A percentile compares a stretch with the other conserved stretches of the same genome.
These are phyloP conservation scores for Epirrhoe alternata DNA, from an alignment of 2,888 invertebrate species.

Conservation along the genomic window DNA sequence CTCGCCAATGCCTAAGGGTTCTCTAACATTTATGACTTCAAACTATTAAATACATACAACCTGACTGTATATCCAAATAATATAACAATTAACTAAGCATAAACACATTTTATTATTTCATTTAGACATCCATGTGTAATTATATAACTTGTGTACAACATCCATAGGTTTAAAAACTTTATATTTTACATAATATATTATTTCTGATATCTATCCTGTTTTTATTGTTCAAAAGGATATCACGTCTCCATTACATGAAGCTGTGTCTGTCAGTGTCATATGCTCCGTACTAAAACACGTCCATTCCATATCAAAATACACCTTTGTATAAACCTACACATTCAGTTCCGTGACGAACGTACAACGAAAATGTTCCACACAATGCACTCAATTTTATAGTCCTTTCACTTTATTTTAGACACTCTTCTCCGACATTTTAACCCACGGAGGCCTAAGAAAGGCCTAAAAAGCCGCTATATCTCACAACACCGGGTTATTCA, in stretches of 20 bases:
- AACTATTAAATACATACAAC: background rate
- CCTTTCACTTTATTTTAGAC: background rate
- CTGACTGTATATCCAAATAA: background rate
- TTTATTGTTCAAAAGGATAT: background rate
- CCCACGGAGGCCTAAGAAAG: background rate
- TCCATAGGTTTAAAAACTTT: constrained; percentile 16
- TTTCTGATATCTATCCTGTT: constrained; percentile 13
- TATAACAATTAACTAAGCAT: background rate
- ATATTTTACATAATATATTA: constrained; percentile 16
- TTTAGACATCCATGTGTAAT: background rate
- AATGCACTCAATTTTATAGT: background rate
- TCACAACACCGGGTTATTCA: background rate
- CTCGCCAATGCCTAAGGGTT: background rate
- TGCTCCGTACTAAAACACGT: constrained; percentile 2
- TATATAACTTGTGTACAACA: constrained; percentile 19
- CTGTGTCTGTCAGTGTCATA: constrained; percentile 1
- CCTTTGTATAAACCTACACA: constrained; percentile 9
- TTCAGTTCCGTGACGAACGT: background rate
- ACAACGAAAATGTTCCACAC: constrained; percentile 3
- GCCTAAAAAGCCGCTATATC: background rate
- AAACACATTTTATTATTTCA: background rate
- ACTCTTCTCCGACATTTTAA: background rate
- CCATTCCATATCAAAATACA: constrained; percentile 20
- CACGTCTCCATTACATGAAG: constrained; percentile 4
- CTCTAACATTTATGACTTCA: background rate